Evolutionary conservation across 2,797 vertebrate species (phyloP).

Genomic region (Coranthus polyacanthus): DNA sequence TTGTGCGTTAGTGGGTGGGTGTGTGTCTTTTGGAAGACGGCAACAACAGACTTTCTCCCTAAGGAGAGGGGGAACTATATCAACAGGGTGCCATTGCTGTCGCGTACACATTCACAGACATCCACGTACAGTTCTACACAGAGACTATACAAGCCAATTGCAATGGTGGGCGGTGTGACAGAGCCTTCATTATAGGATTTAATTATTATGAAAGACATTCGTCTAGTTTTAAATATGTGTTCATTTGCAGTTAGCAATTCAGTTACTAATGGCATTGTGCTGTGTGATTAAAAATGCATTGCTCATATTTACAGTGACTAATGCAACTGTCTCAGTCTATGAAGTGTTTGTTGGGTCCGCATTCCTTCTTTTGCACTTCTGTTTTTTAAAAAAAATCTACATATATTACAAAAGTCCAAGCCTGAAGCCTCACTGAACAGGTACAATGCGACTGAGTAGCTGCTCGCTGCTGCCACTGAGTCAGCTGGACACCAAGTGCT

Average conservation of each 20-base stretch:
- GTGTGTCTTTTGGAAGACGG: conserved; percentile 57
- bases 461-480: not conserved
- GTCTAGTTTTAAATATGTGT: conserved; percentile 35
- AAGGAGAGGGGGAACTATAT: conserved; percentile 65
- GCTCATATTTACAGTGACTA: not conserved
- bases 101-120: conserved; percentile 47
- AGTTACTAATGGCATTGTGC: conserved; percentile 25
- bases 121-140: no score
- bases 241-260: conserved; percentile 48
- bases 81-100: conserved; percentile 66
- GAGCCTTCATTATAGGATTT: conserved; percentile 58
- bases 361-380: no score
- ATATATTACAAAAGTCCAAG: not conserved
- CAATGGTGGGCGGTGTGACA: conserved; percentile 66
- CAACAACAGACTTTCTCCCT: conserved; percentile 76
- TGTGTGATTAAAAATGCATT: not conserved
- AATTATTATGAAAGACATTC: conserved; percentile 58
- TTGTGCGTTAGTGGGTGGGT: conserved; percentile 57
- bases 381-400: no score
- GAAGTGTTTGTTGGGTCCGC: no score
- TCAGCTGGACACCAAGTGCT: conserved; percentile 18
- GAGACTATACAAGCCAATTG: conserved; percentile 61
- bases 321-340: not conserved
- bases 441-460: no score
- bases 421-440: not conserved